Evolutionary conservation across 2,888 invertebrate genomes (phyloP).

Genomic region (Trichopria drosophilae): DNA sequence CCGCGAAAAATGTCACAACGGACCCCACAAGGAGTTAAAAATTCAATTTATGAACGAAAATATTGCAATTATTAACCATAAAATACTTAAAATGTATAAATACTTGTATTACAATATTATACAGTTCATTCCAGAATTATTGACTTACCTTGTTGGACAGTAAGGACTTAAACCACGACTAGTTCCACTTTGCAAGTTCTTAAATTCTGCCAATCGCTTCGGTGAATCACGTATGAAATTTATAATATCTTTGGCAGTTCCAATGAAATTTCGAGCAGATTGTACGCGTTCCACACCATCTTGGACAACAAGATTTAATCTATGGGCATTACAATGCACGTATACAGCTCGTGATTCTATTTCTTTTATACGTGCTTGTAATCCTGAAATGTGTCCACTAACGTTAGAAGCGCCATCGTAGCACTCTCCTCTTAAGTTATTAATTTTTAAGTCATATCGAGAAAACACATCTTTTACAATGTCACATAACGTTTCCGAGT

Average conservation of each 20-base stretch:
- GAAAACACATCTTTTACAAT: conserved; percentile 15
- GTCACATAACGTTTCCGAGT: conserved; percentile 7
- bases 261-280: conserved; percentile 12
- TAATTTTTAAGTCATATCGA: conserved; percentile 6
- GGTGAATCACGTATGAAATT: conserved; percentile 30
- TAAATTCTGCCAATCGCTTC: conserved; percentile 30
- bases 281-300: conserved; percentile 16
- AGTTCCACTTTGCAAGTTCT: conserved; percentile 21
- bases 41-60: too few relatives aligned
- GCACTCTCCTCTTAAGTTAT: conserved; percentile 18
- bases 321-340: conserved; percentile 16
- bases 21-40: too few relatives aligned
- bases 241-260: conserved; percentile 11
- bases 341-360: conserved; percentile 18
- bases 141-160: conserved; percentile 20
- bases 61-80: too few relatives aligned
- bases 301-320: conserved; percentile 18
- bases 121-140: too few relatives aligned
- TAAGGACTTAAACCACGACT: conserved; percentile 8
- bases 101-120: too few relatives aligned
- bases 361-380: conserved; percentile 20
- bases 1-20: too few relatives aligned
- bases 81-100: too few relatives aligned
- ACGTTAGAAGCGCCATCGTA: conserved; percentile 3
- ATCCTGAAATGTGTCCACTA: neutral